Evolutionary conservation across 2,797 vertebrate species (phyloP).

Genomic region (Malurus leucopterus): DNA sequence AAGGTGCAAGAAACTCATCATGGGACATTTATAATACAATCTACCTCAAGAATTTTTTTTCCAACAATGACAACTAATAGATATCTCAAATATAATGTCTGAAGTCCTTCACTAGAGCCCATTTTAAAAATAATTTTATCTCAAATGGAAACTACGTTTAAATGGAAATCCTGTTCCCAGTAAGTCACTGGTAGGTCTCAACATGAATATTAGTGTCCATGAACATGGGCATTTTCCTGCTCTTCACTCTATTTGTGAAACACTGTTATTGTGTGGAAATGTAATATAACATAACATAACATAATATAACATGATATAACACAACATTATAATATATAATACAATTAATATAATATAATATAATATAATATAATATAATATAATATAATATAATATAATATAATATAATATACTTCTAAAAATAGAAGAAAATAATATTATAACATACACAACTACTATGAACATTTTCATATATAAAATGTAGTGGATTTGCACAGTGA

Average conservation of each 20-base stretch:
- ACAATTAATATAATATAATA: background rate
- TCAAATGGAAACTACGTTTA: accelerated
- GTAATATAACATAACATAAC: no score
- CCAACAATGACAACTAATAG: background rate
- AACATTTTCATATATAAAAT: background rate
- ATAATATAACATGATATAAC: no score
- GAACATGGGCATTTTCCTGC: background rate
- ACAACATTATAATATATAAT: no score
- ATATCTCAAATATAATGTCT: background rate
- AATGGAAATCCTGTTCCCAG: background rate
- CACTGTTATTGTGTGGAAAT: background rate
- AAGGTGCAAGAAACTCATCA: background rate
- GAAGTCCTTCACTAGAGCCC: background rate
- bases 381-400: background rate
- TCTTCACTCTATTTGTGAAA: background rate
- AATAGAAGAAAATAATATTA: background rate
- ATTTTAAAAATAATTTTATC: background rate
- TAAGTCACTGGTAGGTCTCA: background rate
- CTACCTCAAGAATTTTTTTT: background rate
- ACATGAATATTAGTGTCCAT: background rate
- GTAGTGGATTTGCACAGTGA: background rate
- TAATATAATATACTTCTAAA: background rate
- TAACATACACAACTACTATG: background rate
- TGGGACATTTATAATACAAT: background rate
- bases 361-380: background rate